These are phyloP conservation scores for Papilio demoleus DNA, from an alignment of 2,888 invertebrate genomes.

Conservation along the genomic window DNA sequence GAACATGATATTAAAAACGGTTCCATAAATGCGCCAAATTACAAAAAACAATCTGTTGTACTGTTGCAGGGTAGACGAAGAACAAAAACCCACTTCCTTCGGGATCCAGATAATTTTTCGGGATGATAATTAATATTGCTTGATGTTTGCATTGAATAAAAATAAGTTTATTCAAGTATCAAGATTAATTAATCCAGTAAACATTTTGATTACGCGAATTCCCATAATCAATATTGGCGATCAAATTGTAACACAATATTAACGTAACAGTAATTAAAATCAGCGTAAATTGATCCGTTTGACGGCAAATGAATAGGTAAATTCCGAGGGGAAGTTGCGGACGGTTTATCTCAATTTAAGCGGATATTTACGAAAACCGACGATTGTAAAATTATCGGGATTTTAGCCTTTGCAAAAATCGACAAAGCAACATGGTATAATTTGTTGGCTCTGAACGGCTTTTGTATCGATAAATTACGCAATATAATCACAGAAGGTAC, in stretches of 20 bases:
- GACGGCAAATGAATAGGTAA: slow-evolving; percentile 27
- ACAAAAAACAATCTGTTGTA: too few species aligned
- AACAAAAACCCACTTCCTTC: too few species aligned
- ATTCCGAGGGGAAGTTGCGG: slow-evolving; percentile 21
- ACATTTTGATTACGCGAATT: slow-evolving; percentile 31
- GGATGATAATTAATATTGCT: too few species aligned
- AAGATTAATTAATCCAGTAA: slow-evolving; percentile 24
- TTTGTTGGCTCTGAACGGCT: slow-evolving; percentile 14
- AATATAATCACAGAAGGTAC: neutral
- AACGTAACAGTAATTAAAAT: slow-evolving; percentile 33
- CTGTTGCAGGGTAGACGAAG: too few species aligned
- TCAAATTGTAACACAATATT: slow-evolving; percentile 37
- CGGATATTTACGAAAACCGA: slow-evolving; percentile 18
- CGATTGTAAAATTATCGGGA: slow-evolving; percentile 6
- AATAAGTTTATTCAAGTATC: slow-evolving; percentile 5
- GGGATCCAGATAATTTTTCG: too few species aligned
- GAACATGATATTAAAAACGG: too few species aligned
- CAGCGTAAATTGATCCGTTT: slow-evolving; percentile 35
- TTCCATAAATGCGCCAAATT: too few species aligned
- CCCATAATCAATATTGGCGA: slow-evolving; percentile 36
- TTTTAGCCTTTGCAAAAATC: slow-evolving; percentile 21
- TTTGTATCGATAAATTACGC: slow-evolving; percentile 23
- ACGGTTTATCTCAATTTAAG: slow-evolving; percentile 29
- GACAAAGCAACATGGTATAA: slow-evolving; percentile 5
- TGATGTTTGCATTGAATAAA: neutral